Percentiles rank a stretch among this genome's conserved stretches.
Evolutionary conservation across 1,140 invertebrate genomes (phyloP).

Genomic region (Ephestia elutella): DNA sequence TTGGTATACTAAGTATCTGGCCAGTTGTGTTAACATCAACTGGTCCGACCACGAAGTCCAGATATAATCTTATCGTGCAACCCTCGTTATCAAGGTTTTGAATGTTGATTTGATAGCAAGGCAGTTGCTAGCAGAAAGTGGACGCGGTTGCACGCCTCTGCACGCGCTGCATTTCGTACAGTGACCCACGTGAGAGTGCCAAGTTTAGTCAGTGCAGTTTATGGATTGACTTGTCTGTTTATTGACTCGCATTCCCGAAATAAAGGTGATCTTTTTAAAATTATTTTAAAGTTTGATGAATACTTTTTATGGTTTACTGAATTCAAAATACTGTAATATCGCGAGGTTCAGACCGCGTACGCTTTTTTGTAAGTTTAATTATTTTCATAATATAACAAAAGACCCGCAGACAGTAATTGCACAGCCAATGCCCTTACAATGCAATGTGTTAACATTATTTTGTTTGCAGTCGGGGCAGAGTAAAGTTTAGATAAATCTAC

Average conservation of each 20-base stretch:
- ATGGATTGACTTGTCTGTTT: not conserved
- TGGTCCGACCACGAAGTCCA: not conserved
- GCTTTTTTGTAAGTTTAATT: no score
- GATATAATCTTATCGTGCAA: constrained; percentile 11
- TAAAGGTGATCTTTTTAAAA: not conserved
- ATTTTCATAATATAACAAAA: no score
- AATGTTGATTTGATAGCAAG: not conserved
- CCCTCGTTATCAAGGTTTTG: constrained; percentile 4
- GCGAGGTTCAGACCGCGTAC: no score
- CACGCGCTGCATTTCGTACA: not conserved
- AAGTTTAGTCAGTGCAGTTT: not conserved
- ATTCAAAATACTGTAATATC: no score
- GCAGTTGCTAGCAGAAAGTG: not conserved
- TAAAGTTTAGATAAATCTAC: no score
- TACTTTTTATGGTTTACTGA: no score
- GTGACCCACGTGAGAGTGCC: not conserved
- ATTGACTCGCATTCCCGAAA: not conserved
- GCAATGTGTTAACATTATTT: no score
- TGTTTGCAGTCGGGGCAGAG: no score
- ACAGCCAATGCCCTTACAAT: no score
- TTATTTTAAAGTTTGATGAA: not conserved
- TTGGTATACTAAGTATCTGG: not conserved
- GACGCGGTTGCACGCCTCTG: not conserved
- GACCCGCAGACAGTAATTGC: no score
- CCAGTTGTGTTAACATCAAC: not conserved